A percentile compares a stretch with the other conserved stretches of the same genome.
These are phyloP conservation scores for Maccullochella peelii DNA, from an alignment of 2,113 vertebrate species.

Conservation along the genomic window DNA sequence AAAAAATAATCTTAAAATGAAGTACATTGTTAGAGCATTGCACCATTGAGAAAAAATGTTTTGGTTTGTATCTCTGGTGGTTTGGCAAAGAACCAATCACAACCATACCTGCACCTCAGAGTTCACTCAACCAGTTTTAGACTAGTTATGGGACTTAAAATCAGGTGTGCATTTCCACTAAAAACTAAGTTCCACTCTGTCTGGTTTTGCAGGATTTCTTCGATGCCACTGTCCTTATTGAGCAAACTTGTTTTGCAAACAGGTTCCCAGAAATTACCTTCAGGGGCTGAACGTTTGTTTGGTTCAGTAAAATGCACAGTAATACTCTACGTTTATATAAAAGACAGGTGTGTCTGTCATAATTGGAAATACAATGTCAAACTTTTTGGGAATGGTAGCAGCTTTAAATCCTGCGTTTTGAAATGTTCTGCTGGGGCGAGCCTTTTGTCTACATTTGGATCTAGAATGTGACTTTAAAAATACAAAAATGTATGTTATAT, in stretches of 20 bases:
- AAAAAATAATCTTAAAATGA: neutral
- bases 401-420: neutral
- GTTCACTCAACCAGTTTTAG: neutral
- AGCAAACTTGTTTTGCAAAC: neutral
- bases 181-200: neutral
- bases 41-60: neutral
- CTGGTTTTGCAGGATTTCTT: conserved; percentile 14
- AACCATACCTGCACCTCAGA: neutral
- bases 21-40: neutral
- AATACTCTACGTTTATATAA: no score
- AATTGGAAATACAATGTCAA: neutral
- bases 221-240: neutral
- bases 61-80: neutral
- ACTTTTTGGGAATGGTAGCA: neutral
- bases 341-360: no score
- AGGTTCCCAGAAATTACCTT: neutral
- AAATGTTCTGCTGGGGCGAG: neutral
- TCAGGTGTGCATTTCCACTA: neutral
- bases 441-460: no score
- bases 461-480: no score
- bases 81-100: neutral
- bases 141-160: no score
- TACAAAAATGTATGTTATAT: no score
- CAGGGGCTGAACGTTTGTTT: neutral
- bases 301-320: neutral